Base-by-base conservation (phyloP, 2,888 invertebrate species). In the Erpobdella octoculata region DNA sequence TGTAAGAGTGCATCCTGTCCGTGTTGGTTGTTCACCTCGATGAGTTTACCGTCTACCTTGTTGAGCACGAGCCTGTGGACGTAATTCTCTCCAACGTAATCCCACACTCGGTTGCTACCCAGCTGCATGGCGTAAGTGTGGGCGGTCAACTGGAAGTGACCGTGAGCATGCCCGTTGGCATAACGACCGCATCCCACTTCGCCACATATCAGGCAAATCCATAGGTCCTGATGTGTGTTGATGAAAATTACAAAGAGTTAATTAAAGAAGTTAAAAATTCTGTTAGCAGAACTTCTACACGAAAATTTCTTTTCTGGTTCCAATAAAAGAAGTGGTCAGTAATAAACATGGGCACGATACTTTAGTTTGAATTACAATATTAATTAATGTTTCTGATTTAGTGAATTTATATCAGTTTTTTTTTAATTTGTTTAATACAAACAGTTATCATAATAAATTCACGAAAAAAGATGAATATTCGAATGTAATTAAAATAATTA, bases 121-220 rank as follows among this genome's bases (percentile, higher is more conserved):
- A 97, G 85, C 82, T 98, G 95, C 86, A 99, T 88, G 5, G 96
- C 93, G 80, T 94, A 99, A 25, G 95, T 95, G 83, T 99, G 98
- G 77, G 93, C 92, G 0, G 98, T 95, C 72, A 91, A 91, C 72
- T 91, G 86, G 84, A 92, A 98, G 83, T 99, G 74, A 15, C 66
- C 84, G 78, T 92, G 93, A 0, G 98, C 98, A 84, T 98, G 98
- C 0, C 94, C 95, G 41, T 87, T 86, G 31, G 89, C 88, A 82
- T 89, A 94, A 79, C 96, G 87, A 3, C 98, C 97, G 83, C 98
- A 99, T 35, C 98, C 98, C 15, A 99, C 91, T 82, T 97, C 91
- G 0, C 98, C 98, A 82, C 98, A 99, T 75, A 99, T 93, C 70
- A 99, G 86, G 81, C 98, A 99, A 78, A 99, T 97, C 98, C 98